Conservation (phyloP, 2,888 invertebrate genomes). For the Mycogona germanica region DNA sequence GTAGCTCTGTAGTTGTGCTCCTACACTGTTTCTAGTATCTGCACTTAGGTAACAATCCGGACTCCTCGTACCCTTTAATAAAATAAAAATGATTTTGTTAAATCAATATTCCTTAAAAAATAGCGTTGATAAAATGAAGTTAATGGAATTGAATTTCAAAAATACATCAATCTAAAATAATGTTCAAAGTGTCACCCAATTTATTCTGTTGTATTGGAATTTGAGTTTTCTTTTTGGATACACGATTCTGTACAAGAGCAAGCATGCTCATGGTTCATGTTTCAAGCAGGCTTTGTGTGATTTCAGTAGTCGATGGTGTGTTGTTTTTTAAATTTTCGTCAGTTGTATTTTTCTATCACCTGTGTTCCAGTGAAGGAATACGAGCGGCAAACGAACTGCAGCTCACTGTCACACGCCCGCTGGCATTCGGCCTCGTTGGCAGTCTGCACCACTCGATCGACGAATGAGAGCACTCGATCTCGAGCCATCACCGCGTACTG, state of each 20-base stretch:
- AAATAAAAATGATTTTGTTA: no score
- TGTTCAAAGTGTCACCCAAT: no score
- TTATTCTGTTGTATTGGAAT: no score
- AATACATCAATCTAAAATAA: no score
- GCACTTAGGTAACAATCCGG: constrained; percentile 18
- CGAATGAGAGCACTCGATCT: constrained; percentile 35
- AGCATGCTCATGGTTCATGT: no score
- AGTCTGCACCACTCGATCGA: constrained; percentile 34
- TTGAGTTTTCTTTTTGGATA: no score
- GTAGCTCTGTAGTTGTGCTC: constrained; percentile 25
- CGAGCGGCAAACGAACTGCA: constrained; percentile 36
- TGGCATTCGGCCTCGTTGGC: constrained; percentile 35
- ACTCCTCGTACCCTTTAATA: constrained; percentile 3
- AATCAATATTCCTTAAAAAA: no score
- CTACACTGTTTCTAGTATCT: constrained; percentile 16
- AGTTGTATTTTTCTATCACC: no score
- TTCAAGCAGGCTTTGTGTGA: no score
- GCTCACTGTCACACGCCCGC: constrained; percentile 35
- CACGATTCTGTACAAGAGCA: no score
- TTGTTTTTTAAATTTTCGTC: no score
- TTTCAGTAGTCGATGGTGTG: no score
- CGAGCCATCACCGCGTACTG: constrained; percentile 32
- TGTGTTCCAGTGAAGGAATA: constrained; percentile 32
- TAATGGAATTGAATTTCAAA: not conserved
- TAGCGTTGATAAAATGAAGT: not conserved